Percentiles rank a stretch among this genome's conserved stretches.
Conservation (phyloP, 2,113 vertebrate genomes). For the Ammospiza caudacuta region DNA sequence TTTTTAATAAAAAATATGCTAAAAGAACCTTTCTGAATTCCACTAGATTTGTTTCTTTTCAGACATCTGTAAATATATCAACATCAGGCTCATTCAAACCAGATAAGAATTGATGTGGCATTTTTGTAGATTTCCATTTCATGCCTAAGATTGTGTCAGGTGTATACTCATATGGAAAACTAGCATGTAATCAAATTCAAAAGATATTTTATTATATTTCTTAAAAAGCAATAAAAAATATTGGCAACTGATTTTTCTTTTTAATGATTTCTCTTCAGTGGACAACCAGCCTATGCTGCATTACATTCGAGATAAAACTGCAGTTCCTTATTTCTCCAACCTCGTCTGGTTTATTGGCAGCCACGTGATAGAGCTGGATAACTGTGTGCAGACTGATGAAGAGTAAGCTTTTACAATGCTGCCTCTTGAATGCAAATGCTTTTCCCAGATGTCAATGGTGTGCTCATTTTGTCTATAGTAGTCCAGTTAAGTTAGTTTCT, state of each 20-base stretch:
- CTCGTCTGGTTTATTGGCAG: slow-evolving; percentile 99
- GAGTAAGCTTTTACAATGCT: slow-evolving; percentile 82
- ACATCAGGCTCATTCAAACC: not conserved
- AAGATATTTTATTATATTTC: not conserved
- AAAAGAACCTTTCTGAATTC: not conserved
- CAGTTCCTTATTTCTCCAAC: slow-evolving; percentile 98
- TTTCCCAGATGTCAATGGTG: not conserved
- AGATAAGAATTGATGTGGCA: not conserved
- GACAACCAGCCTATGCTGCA: slow-evolving; percentile 99
- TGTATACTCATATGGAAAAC: not conserved
- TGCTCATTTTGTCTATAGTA: not conserved
- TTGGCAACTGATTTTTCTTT: slow-evolving; percentile 36
- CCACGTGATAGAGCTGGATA: slow-evolving; percentile 97
- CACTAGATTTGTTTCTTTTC: not conserved
- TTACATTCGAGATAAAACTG: slow-evolving; percentile 97
- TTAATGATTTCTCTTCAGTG: slow-evolving; percentile 78
- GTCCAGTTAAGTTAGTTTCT: not conserved
- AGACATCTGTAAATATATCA: not conserved
- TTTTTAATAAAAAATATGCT: not conserved
- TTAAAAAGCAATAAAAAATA: not conserved
- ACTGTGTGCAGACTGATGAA: slow-evolving; percentile 97
- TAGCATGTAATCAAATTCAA: slow-evolving; percentile 25
- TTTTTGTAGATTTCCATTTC: slow-evolving; percentile 53
- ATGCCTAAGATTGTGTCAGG: slow-evolving; percentile 41
- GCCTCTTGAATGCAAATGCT: not conserved